Evolutionary conservation across 2,113 vertebrate genomes (phyloP), one percentile per base, ranked within the genome.

Genomic region (Eolophus roseicapilla): DNA sequence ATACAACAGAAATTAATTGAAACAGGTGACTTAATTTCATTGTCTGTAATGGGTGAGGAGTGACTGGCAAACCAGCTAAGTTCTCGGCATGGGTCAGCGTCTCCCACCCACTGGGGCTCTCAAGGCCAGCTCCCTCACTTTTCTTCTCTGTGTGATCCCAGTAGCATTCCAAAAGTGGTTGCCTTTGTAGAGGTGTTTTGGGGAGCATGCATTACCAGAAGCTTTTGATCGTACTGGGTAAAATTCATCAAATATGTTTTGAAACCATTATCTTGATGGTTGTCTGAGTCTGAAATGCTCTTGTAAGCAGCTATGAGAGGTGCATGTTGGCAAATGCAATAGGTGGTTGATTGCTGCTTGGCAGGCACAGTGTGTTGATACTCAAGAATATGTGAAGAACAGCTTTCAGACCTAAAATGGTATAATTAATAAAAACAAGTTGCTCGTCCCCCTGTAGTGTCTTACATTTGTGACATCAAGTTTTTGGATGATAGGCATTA

Each of bases 21-120:
- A 46, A 27, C 16, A 39, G 18, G 33, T 24, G 41, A 67, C 33
- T 82, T 59, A 69, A 9, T 15, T 86, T 49, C 28, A 5, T 41
- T 57, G 33, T 29, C 35, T 0, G 0, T 44, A 57, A 21, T 9
- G 23, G 35, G 3, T 4, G 4, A 88, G 35, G 5, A 46, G 17
- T 35, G 33, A 62, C 57, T 52, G 47, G 20, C 7, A 86, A 77
- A 77, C 21, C 49, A 44, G 9, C 11, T 11, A 31, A 31, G 35
- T 62, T 49, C 19, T 75, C 55, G 70, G 17, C 13, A 11, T 62
- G 23, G 39, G 24, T 50, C n/a, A 60, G 23, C 8, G 28, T 29
- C 35, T 78, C 50, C 39, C 13, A 25, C 9, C 11, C 20, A 14
- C 8, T 37, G n/a, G 39, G 24, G 33, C 3, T 64, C 23, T 12